Percentiles rank a stretch among this genome's conserved stretches.
Evolutionary conservation across 2,888 invertebrate species (phyloP).

Genomic region (Synanthedon formicaeformis): DNA sequence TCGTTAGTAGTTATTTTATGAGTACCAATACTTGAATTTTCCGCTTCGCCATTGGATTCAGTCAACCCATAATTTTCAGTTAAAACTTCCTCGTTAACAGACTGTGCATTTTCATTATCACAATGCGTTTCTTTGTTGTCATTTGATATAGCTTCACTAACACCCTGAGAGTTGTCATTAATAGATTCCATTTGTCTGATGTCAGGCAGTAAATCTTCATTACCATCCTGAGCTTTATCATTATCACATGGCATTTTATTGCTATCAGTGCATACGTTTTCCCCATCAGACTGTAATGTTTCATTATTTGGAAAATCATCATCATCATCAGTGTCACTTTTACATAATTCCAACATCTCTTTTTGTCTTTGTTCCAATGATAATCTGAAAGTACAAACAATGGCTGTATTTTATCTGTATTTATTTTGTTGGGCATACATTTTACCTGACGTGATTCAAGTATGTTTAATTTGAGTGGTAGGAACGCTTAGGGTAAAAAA

Average conservation of each 20-base stretch:
- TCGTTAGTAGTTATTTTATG: no score
- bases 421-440: no score
- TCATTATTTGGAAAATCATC: constrained; percentile 4
- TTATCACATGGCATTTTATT: constrained; percentile 1
- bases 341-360: constrained; percentile 80
- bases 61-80: no score
- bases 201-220: constrained; percentile 1
- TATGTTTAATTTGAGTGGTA: no score
- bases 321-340: constrained; percentile 73
- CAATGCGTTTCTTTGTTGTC: no score
- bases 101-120: no score
- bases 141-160: neutral
- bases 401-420: neutral
- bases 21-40: no score
- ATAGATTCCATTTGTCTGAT: neutral
- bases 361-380: constrained; percentile 78
- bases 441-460: no score
- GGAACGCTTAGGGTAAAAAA: no score
- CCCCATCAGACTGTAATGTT: constrained; percentile 14
- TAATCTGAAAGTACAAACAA: constrained; percentile 53
- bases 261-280: constrained; percentile 2
- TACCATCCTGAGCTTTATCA: constrained; percentile 4
- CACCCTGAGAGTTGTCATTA: neutral
- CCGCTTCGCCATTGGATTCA: no score
- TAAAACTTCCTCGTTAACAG: no score